Evolutionary conservation across 2,797 vertebrate species (phyloP).

Genomic region (Propithecus perrieri): DNA sequence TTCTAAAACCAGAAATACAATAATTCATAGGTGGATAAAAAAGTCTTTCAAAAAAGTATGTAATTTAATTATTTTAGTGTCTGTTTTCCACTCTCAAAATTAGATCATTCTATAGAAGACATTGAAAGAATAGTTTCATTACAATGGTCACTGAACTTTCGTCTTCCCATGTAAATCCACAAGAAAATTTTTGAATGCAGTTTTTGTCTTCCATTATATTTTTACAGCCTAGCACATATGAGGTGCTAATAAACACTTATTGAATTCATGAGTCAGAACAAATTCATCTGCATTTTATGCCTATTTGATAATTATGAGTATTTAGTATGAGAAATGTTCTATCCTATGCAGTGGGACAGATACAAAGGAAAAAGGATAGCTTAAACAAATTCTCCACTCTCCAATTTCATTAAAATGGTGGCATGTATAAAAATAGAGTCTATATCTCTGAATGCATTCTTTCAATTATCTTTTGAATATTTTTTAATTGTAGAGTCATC

Average conservation of each 20-base stretch:
- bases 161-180: not conserved
- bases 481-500: not conserved
- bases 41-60: not conserved
- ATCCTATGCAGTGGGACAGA: not conserved
- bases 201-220: not conserved
- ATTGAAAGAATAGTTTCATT: not conserved
- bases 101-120: not conserved
- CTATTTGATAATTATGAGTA: not conserved
- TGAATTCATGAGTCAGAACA: not conserved
- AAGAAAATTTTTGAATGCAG: not conserved
- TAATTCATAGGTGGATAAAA: not conserved
- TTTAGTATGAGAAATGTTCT: not conserved
- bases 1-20: not conserved
- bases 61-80: not conserved
- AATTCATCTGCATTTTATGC: not conserved
- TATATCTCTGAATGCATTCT: not conserved
- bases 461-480: not conserved
- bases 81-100: not conserved
- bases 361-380: not conserved
- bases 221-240: not conserved
- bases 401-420: not conserved
- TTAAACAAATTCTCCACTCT: not conserved
- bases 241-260: not conserved
- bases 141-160: not conserved
- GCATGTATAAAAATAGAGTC: not conserved